Evolutionary conservation across 2,113 vertebrate species (phyloP), one percentile per base, ranked within the genome.

Genomic region (Anarrhichthys ocellatus): DNA sequence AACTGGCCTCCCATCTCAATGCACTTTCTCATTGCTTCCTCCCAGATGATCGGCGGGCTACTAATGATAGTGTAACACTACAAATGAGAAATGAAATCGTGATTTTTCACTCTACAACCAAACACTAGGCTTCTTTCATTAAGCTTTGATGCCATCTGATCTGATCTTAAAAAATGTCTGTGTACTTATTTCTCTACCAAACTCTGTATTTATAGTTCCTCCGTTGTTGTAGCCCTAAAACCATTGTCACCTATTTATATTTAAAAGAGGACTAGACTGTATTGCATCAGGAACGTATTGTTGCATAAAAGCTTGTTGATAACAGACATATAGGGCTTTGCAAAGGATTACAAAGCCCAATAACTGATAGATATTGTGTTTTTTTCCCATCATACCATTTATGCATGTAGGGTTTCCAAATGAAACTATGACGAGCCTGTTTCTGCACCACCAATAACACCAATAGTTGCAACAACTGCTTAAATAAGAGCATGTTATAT

Each of bases 11-110:
- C 93, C 46, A 92, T 81, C 6, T n/a, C 62, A 73, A 87, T 87
- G 87, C 98, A 99, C 82, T 91, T 80, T 73, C 77, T 89, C 71
- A 96, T 94, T 46, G 97, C 96, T 0, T 95, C 92, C 32, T 92
- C 84, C 98, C 98, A 99, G 18, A 74, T 93, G 82, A 91, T 79
- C 78, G 29, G 91, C 0, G 90, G 92, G 78, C 83, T 88, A 20
- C 0, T 95, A 80, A 95, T 94, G 42, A 98, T 80, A 87, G 75
- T 97, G 87, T 97, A 97, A 89, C 98, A 99, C 98, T 99, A 75
- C n/a, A 27, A 32, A 70, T 7, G 36, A 65, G 1, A 78, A 62
- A 85, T 66, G 0, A 32, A 46, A 58, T 7, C 1, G 4, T 32
- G 6, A 27, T 9, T 85, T 40, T 61, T 64, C 15, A 24, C 14